These are phyloP conservation scores for Buceros bicornis DNA, from an alignment of 2,797 vertebrate species.

Conservation along the genomic window DNA sequence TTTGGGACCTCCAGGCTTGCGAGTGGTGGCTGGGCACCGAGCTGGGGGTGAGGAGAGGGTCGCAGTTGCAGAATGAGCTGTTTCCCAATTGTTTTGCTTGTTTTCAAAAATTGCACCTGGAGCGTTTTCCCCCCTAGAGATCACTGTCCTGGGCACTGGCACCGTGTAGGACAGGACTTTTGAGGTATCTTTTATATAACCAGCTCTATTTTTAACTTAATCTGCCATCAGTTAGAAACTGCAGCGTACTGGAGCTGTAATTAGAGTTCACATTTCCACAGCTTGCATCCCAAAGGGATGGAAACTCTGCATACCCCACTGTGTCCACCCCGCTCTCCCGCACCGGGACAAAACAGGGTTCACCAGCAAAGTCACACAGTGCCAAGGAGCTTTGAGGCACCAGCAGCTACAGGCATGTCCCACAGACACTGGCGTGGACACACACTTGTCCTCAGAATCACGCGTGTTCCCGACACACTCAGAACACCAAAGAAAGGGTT, in stretches of 20 bases:
- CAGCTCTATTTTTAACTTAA: neutral
- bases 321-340: accelerated
- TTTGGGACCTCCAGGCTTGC: neutral
- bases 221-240: neutral
- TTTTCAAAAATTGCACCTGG: neutral
- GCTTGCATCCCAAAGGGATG: neutral
- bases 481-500: neutral
- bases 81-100: neutral
- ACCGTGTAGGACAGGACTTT: neutral
- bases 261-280: neutral
- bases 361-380: neutral
- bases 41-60: neutral
- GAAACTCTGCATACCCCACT: neutral
- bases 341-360: neutral
- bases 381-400: neutral
- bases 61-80: neutral
- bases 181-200: neutral
- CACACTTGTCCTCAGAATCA: neutral
- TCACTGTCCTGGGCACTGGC: neutral
- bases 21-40: neutral
- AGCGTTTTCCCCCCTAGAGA: neutral
- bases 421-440: neutral
- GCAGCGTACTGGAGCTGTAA: neutral
- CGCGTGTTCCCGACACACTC: neutral
- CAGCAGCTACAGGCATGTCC: neutral